Percentiles rank a stretch among this genome's conserved stretches.
Evolutionary conservation across 2,888 invertebrate genomes (phyloP).

Genomic region (Lissocephala sabroskyi): DNA sequence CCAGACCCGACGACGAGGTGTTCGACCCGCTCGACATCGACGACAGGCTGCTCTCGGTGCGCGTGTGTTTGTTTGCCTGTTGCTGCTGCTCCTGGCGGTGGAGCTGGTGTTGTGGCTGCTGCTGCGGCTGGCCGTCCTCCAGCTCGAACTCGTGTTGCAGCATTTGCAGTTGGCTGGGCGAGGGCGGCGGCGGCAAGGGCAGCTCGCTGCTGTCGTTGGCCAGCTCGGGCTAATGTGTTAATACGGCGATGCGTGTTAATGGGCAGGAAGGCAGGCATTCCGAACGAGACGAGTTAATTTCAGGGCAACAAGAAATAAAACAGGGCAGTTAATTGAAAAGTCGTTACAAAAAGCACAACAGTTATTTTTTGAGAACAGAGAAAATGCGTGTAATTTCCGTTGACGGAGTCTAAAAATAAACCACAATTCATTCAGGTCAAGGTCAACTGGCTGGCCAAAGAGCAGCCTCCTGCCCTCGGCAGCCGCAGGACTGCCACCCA

Average conservation of each 20-base stretch:
- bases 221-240: slow-evolving; percentile 47
- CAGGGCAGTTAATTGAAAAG: slow-evolving; percentile 32
- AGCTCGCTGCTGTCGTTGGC: slow-evolving; percentile 38
- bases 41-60: slow-evolving; percentile 70
- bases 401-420: slow-evolving; percentile 29
- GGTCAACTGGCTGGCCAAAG: slow-evolving; percentile 44
- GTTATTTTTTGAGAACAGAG: too few relatives aligned
- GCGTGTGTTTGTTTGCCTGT: slow-evolving; percentile 57
- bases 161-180: slow-evolving; percentile 63
- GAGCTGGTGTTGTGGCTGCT: slow-evolving; percentile 31
- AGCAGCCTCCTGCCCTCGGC: background rate
- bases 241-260: slow-evolving; percentile 24
- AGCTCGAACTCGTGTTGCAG: slow-evolving; percentile 60
- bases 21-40: slow-evolving; percentile 65
- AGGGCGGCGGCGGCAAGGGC: slow-evolving; percentile 69
- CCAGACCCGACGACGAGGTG: slow-evolving; percentile 59
- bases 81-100: slow-evolving; percentile 25
- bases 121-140: slow-evolving; percentile 10
- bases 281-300: background rate
- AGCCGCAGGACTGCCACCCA: too few relatives aligned
- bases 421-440: slow-evolving; percentile 69
- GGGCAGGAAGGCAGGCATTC: too few relatives aligned
- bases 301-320: slow-evolving; percentile 6
- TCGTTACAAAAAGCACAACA: slow-evolving; percentile 29
- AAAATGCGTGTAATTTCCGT: too few relatives aligned